Evolutionary conservation across 1,140 invertebrate genomes (phyloP), one percentile per base, ranked within the genome.

Genomic region (Saccostrea glomerata): DNA sequence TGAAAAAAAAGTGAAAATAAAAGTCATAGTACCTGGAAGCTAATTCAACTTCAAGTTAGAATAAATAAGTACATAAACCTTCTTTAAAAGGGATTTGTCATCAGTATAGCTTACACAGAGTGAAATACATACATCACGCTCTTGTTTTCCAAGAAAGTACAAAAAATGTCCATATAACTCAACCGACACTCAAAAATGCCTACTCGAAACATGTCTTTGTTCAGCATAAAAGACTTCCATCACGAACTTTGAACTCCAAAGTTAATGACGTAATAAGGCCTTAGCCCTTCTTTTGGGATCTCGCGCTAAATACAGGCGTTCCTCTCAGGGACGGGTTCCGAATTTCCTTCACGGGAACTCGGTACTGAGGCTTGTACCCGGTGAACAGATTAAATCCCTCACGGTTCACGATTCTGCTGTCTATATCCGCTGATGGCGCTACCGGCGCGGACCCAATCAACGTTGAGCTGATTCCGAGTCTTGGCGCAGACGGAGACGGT

Each of bases 401-500:
- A 23, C 66, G n/a, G 13, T 73, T 73, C 9, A 30, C 25, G 7
- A 73, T 13, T 25, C 25, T 73, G 23, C 25, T 73, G 11, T 73
- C 66, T 7, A 30, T 7, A 6, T 30, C 13, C 23, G 25, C 11
- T 12, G 23, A 13, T 25, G 66, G 23, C 47, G 47, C 47, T 47
- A 47, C 47, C 7, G 66, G 66, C 7, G 66, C 20, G 11, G 66
- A 20, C 7, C 66, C 66, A 30, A 73, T 73, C 1, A 73, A 23
- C 3, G 66, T 73, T 23, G 66, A 73, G 66, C 66, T 73, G n/a
- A 73, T 73, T 9, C 66, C 66, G 23, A 73, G 66, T 25, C 66
- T 30, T 13, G 66, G 66, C 7, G 66, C 66, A 7, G 66, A 73
- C 7, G 7, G 66, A 25, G 66, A 73, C 7, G 66, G 23, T 25